Evolutionary conservation across 2,797 vertebrate genomes (phyloP).

Genomic region (Peromyscus eremicus): DNA sequence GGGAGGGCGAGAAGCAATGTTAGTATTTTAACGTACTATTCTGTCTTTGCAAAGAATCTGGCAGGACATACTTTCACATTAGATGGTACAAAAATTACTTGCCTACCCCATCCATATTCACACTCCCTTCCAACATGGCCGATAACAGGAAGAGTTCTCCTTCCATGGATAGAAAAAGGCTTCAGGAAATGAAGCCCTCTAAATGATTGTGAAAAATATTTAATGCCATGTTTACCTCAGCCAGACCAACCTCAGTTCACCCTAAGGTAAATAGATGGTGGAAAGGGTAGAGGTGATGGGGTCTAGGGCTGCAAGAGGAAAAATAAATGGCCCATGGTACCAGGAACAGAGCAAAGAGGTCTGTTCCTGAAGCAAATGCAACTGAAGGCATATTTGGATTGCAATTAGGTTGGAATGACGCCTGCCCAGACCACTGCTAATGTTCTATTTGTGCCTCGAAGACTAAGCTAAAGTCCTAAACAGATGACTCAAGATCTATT

Average conservation of each 20-base stretch:
- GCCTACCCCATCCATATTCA: not conserved
- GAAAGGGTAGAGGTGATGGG: too few relatives aligned
- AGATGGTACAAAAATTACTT: constrained; percentile 19
- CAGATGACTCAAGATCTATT: constrained; percentile 11
- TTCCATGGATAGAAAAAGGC: not conserved
- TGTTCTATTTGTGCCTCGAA: constrained; percentile 15
- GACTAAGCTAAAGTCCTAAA: not conserved
- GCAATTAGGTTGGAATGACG: constrained; percentile 18
- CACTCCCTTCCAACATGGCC: not conserved
- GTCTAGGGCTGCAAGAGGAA: not conserved
- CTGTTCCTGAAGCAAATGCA: not conserved
- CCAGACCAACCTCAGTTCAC: not conserved
- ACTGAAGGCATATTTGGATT: not conserved
- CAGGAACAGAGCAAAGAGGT: not conserved
- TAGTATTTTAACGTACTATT: too few relatives aligned
- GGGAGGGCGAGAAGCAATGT: not conserved
- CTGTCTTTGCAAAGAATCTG: not conserved
- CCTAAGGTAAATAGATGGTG: not conserved
- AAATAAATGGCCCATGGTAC: not conserved
- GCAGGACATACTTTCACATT: not conserved
- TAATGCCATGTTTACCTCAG: not conserved
- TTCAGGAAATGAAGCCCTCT: not conserved
- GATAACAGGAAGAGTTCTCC: not conserved
- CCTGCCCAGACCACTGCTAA: not conserved
- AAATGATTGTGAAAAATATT: constrained; percentile 2